A percentile compares a stretch with the other conserved stretches of the same genome.
Conservation (phyloP, 2,888 invertebrate species). For the Troilus luridus region DNA sequence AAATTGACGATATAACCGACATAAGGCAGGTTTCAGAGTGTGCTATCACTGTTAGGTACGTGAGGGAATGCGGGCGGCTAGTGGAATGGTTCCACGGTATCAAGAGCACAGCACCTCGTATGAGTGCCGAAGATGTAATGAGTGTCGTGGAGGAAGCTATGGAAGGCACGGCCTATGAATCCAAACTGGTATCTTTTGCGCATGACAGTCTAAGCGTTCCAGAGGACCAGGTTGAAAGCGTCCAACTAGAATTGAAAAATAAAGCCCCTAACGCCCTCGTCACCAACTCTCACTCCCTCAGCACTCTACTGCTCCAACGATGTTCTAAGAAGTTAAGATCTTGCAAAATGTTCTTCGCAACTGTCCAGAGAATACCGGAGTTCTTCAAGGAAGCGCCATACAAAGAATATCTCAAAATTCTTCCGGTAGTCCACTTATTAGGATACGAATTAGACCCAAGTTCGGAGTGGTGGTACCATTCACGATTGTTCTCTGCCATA, state of each 20-base stretch:
- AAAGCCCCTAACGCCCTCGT: neutral
- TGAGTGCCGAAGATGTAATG: neutral
- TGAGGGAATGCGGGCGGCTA: neutral
- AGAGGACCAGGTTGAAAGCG: neutral
- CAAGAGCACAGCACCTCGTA: neutral
- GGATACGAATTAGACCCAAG: neutral
- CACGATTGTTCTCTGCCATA: neutral
- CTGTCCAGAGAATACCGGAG: neutral
- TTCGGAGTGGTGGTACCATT: constrained; percentile 13
- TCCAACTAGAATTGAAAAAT: neutral
- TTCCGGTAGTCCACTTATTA: neutral
- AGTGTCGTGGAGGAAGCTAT: neutral
- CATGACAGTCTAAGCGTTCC: neutral
- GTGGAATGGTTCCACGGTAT: neutral
- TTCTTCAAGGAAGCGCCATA: neutral
- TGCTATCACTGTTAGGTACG: neutral
- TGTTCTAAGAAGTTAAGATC: neutral
- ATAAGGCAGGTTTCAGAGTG: neutral
- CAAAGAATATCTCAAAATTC: neutral
- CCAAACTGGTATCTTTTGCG: neutral
- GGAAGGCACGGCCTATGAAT: neutral
- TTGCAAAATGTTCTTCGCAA: neutral
- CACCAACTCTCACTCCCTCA: neutral
- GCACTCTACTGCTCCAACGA: neutral
- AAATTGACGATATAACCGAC: neutral